phyloP scores from a whole-genome alignment of 2,888 invertebrate genomes.

The Drosophila lacicola region DNA sequence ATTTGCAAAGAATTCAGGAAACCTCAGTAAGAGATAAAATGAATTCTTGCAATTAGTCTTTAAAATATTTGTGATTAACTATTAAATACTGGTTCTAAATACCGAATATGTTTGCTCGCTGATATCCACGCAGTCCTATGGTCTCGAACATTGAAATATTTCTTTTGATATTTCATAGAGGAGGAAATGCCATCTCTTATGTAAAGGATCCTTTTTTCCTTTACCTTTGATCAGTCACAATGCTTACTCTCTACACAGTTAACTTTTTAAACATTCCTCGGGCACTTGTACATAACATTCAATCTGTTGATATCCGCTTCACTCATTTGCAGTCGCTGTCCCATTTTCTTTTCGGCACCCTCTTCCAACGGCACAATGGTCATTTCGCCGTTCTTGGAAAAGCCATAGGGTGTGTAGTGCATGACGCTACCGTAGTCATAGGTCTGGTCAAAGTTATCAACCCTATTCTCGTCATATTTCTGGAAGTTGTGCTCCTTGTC shows the following conservation, averaged over 20 bases:
- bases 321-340: slow-evolving; percentile 74
- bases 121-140: too few relatives aligned
- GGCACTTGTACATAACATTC: slow-evolving; percentile 81
- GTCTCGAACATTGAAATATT: too few relatives aligned
- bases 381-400: slow-evolving; percentile 88
- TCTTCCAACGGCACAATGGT: slow-evolving; percentile 87
- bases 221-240: neutral
- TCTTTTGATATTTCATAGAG: too few relatives aligned
- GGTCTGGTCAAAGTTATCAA: slow-evolving; percentile 87
- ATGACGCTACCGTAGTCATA: slow-evolving; percentile 92
- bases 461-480: slow-evolving; percentile 87
- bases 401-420: slow-evolving; percentile 91
- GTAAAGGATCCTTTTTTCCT: neutral
- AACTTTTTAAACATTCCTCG: slow-evolving; percentile 10
- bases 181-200: too few relatives aligned
- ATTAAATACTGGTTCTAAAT: too few relatives aligned
- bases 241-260: neutral
- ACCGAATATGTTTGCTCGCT: too few relatives aligned
- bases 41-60: too few relatives aligned
- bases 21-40: too few relatives aligned
- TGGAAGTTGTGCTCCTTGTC: slow-evolving; percentile 89
- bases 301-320: slow-evolving; percentile 77
- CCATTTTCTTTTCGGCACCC: slow-evolving; percentile 57
- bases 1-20: neutral
- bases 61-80: too few relatives aligned